Percentiles rank a stretch among this genome's conserved stretches.
Conservation (phyloP, 2,113 vertebrate species). For the Otus sunia region DNA sequence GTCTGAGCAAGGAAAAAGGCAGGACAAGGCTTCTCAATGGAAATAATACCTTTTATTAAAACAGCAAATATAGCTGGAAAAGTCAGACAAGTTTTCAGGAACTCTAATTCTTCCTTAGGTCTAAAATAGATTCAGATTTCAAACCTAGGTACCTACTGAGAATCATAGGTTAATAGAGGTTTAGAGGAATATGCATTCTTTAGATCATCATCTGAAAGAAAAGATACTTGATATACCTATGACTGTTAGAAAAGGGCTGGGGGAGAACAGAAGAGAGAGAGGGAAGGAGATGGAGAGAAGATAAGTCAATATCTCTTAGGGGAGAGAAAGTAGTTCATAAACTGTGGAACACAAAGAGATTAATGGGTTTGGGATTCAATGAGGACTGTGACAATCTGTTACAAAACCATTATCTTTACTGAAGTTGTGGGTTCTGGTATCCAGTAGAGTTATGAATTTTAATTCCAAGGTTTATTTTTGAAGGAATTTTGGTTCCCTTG, state of each 20-base stretch:
- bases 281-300: not conserved
- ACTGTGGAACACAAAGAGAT: not conserved
- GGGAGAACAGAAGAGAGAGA: not conserved
- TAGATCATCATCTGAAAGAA: not conserved
- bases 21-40: not conserved
- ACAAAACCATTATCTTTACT: not conserved
- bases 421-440: not conserved
- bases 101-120: not conserved
- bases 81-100: not conserved
- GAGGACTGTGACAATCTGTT: not conserved
- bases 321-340: not conserved
- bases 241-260: not conserved
- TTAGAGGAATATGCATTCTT: not conserved
- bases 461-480: not conserved
- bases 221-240: not conserved
- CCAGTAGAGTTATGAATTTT: not conserved
- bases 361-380: not conserved
- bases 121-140: not conserved
- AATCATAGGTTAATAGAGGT: not conserved
- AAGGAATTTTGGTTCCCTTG: not conserved
- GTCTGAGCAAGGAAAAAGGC: not conserved
- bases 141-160: not conserved
- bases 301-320: not conserved
- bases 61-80: not conserved
- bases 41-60: not conserved